phyloP scores from a whole-genome alignment of 2,888 invertebrate species.

The Melieria picta region DNA sequence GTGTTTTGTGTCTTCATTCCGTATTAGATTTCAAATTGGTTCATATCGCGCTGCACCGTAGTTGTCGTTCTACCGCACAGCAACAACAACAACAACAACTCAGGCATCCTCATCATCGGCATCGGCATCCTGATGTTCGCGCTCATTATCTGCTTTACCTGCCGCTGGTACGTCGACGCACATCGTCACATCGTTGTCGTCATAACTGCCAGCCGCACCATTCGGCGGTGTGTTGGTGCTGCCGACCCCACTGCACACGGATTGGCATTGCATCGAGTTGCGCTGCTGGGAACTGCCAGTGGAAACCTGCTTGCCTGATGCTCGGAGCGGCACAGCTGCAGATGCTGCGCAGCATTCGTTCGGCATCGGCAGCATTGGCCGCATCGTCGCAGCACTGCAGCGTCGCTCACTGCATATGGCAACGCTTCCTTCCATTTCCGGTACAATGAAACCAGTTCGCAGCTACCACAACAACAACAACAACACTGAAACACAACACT shows the following conservation, averaged over 20 bases:
- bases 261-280: background rate
- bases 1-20: conserved; percentile 1
- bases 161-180: background rate
- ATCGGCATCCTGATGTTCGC: conserved; percentile 5
- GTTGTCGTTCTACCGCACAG: conserved; percentile 3
- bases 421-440: background rate
- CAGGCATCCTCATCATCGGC: conserved; percentile 10
- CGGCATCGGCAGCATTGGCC: background rate
- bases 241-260: background rate
- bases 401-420: background rate
- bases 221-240: conserved; percentile 5
- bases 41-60: background rate
- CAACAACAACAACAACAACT: conserved; percentile 17
- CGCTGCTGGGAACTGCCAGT: conserved; percentile 17
- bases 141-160: background rate
- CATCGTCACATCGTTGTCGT: conserved; percentile 5
- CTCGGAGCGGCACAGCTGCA: conserved; percentile 59
- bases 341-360: conserved; percentile 53
- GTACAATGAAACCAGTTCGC: background rate
- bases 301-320: conserved; percentile 57
- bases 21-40: no score
- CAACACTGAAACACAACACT: no score
- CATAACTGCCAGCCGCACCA: conserved; percentile 15
- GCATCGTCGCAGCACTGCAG: background rate
- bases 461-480: no score